Evolutionary conservation across 2,797 vertebrate species (phyloP).

Genomic region (Botia almorhae): DNA sequence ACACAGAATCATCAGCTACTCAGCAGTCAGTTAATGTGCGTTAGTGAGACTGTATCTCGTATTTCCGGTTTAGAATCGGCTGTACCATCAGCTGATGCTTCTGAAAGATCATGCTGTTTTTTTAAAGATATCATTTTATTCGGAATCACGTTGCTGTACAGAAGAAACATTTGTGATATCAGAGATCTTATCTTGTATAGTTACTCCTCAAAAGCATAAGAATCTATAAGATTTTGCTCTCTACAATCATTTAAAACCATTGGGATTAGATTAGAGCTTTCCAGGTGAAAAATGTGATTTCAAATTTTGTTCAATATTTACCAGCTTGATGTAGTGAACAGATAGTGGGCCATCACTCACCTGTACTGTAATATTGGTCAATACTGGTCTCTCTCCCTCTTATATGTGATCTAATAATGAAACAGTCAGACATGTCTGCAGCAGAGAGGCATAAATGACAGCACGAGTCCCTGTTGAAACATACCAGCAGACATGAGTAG

Average conservation of each 20-base stretch:
- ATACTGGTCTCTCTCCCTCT: background rate
- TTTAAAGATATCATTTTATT: no score
- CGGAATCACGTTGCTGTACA: background rate
- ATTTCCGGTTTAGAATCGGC: conserved; percentile 32
- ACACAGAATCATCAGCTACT: background rate
- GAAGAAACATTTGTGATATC: background rate
- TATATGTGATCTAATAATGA: background rate
- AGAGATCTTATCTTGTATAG: no score
- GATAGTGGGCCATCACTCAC: background rate
- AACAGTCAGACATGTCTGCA: background rate
- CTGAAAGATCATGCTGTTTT: conserved; percentile 18
- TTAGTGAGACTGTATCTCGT: conserved; percentile 15
- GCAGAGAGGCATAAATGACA: background rate
- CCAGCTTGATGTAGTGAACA: background rate
- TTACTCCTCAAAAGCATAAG: no score
- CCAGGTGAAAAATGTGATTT: background rate
- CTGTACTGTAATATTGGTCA: background rate
- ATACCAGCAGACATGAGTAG: conserved; percentile 22
- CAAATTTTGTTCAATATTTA: background rate
- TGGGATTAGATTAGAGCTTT: background rate
- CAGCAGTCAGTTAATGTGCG: background rate
- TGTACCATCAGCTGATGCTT: conserved; percentile 25
- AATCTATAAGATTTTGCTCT: no score
- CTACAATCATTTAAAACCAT: no score
- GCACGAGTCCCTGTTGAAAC: conserved; percentile 3